phyloP scores from a whole-genome alignment of 2,113 vertebrate genomes.

The Andinoacara biseriatus region DNA sequence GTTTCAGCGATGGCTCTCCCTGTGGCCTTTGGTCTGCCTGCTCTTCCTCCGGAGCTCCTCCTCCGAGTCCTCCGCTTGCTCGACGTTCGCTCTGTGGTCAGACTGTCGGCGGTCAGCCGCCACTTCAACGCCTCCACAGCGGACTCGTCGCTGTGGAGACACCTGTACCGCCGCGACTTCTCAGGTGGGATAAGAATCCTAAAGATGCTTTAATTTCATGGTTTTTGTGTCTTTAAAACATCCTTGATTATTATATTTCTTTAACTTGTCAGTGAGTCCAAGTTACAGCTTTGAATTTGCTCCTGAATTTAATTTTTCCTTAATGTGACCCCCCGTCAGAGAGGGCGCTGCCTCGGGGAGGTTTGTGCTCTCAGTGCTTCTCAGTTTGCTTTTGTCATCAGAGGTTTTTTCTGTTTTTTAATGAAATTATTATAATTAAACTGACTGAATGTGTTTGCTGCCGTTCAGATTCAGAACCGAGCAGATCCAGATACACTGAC shows the following conservation, averaged over 20 bases:
- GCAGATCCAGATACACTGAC: constrained; percentile 65
- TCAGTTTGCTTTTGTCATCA: neutral
- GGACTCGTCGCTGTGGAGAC: constrained; percentile 91
- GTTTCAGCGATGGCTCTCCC: constrained; percentile 88
- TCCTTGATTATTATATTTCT: too few species aligned
- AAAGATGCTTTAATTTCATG: neutral
- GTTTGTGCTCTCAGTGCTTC: too few species aligned
- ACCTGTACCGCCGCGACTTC: constrained; percentile 89
- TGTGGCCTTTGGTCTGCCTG: constrained; percentile 88
- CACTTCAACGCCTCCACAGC: constrained; percentile 80
- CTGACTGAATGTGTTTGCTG: neutral
- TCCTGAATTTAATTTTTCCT: too few species aligned
- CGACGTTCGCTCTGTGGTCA: constrained; percentile 84
- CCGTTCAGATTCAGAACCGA: constrained; percentile 42
- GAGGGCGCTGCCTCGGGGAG: too few species aligned
- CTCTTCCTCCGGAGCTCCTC: constrained; percentile 91
- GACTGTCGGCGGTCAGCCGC: constrained; percentile 84
- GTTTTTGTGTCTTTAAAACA: too few species aligned
- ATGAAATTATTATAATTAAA: neutral
- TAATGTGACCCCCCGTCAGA: too few species aligned
- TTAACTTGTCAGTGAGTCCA: too few species aligned
- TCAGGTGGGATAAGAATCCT: constrained; percentile 74
- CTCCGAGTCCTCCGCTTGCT: constrained; percentile 89
- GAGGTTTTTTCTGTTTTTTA: neutral
- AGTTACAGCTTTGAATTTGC: too few species aligned